Evolutionary conservation across 53 echinoderm and acorn worm genomes (phyloP).

Genomic region (Luidia sarsii): DNA sequence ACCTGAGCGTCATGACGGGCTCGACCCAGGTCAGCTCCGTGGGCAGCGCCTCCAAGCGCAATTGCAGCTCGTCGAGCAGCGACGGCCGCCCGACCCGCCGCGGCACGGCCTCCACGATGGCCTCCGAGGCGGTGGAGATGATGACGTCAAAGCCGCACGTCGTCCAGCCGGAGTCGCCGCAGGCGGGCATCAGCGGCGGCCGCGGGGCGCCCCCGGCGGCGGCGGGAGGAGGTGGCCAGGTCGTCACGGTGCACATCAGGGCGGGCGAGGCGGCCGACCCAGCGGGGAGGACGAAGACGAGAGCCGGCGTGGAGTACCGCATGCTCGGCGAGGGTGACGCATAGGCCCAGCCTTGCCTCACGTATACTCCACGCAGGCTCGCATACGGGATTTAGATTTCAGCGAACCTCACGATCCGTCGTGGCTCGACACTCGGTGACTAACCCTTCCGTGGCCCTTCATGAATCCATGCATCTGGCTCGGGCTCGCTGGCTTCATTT

Average conservation of each 20-base stretch:
- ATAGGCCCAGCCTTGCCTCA: no score
- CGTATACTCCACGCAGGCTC: no score
- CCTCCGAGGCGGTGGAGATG: not conserved
- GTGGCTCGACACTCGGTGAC: no score
- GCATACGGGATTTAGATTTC: no score
- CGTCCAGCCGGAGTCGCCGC: not conserved
- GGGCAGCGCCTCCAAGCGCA: conserved; percentile 1
- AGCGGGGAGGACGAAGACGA: not conserved
- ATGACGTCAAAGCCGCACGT: no score
- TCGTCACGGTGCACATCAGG: not conserved
- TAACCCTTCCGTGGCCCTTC: no score
- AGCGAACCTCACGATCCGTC: no score
- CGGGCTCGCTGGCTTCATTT: no score
- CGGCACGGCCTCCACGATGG: not conserved
- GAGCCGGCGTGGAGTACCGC: not conserved
- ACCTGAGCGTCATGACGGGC: not conserved
- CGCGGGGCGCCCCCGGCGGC: not conserved
- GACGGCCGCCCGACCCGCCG: conserved; percentile 7
- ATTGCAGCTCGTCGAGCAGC: conserved; percentile 38
- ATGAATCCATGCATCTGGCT: no score
- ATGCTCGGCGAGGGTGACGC: conserved; percentile 2
- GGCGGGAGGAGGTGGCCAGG: not conserved
- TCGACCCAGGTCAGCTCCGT: not conserved
- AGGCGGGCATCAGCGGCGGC: not conserved
- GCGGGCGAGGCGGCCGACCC: no score